Evolutionary conservation across 2,113 vertebrate species (phyloP).

Genomic region (Phodopus roborovskii): DNA sequence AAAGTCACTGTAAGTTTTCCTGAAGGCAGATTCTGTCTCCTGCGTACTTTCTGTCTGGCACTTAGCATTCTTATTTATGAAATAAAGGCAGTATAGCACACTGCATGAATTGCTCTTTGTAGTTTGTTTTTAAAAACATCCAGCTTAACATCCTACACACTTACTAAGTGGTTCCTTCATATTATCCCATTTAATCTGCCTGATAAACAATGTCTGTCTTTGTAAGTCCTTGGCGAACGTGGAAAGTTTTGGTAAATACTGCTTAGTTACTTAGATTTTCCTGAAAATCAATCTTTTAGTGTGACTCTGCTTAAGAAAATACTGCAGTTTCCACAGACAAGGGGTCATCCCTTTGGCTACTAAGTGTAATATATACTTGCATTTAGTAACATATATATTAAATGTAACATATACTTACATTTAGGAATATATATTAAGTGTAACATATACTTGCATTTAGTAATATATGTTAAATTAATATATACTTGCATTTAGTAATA

Average conservation of each 20-base stretch:
- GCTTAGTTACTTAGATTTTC: background rate
- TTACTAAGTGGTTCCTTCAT: background rate
- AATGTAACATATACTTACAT: background rate
- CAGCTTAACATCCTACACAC: background rate
- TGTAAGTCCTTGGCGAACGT: background rate
- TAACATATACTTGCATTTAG: background rate
- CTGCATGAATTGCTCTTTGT: background rate
- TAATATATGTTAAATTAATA: background rate
- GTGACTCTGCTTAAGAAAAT: background rate
- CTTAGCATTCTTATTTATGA: slow-evolving; percentile 31
- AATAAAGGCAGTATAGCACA: background rate
- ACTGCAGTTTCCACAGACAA: background rate
- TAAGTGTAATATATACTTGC: too few relatives aligned
- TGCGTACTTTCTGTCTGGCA: background rate
- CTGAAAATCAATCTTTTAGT: background rate
- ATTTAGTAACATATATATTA: too few relatives aligned
- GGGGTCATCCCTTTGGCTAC: background rate
- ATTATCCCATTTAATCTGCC: background rate
- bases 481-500: too few relatives aligned
- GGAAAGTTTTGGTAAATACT: background rate
- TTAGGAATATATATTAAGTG: too few relatives aligned
- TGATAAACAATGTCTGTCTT: background rate
- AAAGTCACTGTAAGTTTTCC: background rate
- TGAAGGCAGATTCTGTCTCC: background rate
- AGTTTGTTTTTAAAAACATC: background rate